These are phyloP conservation scores for Polypedilum pembai DNA, from an alignment of 1,140 invertebrate species.

Conservation along the genomic window DNA sequence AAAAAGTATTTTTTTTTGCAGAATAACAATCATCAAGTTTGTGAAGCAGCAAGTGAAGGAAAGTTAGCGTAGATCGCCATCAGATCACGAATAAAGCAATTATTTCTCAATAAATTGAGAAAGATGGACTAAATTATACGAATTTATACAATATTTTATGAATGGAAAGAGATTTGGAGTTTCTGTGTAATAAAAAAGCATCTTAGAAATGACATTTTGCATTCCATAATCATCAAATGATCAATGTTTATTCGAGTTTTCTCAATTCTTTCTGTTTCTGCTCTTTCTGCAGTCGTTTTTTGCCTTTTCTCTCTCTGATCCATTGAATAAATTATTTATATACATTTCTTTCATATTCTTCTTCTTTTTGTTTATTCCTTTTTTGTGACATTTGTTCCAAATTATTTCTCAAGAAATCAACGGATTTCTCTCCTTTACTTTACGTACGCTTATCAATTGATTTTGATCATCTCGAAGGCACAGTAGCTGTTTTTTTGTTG, in stretches of 20 bases:
- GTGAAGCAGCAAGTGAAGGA: neutral
- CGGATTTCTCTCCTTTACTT: neutral
- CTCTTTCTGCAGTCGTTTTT: neutral
- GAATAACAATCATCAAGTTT: slow-evolving; percentile 1
- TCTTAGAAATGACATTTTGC: slow-evolving; percentile 26
- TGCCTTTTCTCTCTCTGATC: neutral
- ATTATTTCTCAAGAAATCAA: slow-evolving; percentile 22
- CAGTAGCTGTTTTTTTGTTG: neutral
- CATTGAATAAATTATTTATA: slow-evolving; percentile 25
- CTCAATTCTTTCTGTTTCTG: neutral
- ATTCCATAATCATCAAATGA: slow-evolving; percentile 21
- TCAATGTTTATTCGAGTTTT: slow-evolving; percentile 26
- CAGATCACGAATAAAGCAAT: too few species aligned
- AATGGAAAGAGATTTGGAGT: slow-evolving; percentile 7
- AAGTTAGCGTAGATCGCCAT: neutral
- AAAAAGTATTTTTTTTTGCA: neutral
- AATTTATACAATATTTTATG: slow-evolving; percentile 14
- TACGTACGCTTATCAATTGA: neutral
- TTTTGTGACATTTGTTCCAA: neutral
- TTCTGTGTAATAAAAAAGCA: slow-evolving; percentile 16
- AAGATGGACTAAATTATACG: neutral
- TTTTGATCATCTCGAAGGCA: neutral
- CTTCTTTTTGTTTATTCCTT: slow-evolving; percentile 6
- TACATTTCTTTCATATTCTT: slow-evolving; percentile 5
- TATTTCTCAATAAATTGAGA: neutral